A percentile compares a stretch with the other conserved stretches of the same genome.
These are phyloP conservation scores for Sthenelais limicola DNA, from an alignment of 2,888 invertebrate species.

Conservation along the genomic window DNA sequence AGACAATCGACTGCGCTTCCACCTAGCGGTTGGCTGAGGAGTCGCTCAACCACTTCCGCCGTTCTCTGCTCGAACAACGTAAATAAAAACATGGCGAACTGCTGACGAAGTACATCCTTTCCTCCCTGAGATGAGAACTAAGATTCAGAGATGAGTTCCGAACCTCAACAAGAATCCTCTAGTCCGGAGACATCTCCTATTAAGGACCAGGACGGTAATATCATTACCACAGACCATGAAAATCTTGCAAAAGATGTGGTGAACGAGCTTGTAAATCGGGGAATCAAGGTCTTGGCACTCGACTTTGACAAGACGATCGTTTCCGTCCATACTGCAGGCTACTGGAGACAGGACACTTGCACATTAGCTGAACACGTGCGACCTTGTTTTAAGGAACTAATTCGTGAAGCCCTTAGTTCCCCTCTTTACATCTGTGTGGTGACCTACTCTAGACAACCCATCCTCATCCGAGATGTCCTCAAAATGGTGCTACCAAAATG, in stretches of 20 bases:
- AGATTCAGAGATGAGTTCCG: slow-evolving; percentile 10
- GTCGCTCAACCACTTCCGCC: too few species aligned
- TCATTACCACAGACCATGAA: slow-evolving; percentile 24
- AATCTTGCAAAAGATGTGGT: slow-evolving; percentile 52
- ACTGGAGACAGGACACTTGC: slow-evolving; percentile 62
- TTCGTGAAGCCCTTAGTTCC: slow-evolving; percentile 58
- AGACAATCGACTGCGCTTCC: too few species aligned
- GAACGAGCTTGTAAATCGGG: slow-evolving; percentile 56
- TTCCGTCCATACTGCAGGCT: slow-evolving; percentile 65
- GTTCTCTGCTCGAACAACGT: slow-evolving; percentile 28
- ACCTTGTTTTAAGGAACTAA: slow-evolving; percentile 63
- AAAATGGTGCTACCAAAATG: slow-evolving; percentile 45
- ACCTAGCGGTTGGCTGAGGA: too few species aligned
- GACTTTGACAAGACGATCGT: slow-evolving; percentile 69
- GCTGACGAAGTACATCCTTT: neutral
- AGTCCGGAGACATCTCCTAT: slow-evolving; percentile 5
- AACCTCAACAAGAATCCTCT: neutral
- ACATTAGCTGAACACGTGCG: slow-evolving; percentile 61
- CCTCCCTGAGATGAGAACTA: neutral
- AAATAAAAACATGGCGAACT: slow-evolving; percentile 39
- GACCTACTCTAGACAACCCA: slow-evolving; percentile 64
- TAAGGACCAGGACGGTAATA: neutral
- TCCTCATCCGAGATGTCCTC: slow-evolving; percentile 63
- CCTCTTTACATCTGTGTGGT: slow-evolving; percentile 63
- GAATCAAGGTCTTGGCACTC: slow-evolving; percentile 63